phyloP scores from a whole-genome alignment of 2,113 vertebrate genomes.

The Datnioides undecimradiatus region DNA sequence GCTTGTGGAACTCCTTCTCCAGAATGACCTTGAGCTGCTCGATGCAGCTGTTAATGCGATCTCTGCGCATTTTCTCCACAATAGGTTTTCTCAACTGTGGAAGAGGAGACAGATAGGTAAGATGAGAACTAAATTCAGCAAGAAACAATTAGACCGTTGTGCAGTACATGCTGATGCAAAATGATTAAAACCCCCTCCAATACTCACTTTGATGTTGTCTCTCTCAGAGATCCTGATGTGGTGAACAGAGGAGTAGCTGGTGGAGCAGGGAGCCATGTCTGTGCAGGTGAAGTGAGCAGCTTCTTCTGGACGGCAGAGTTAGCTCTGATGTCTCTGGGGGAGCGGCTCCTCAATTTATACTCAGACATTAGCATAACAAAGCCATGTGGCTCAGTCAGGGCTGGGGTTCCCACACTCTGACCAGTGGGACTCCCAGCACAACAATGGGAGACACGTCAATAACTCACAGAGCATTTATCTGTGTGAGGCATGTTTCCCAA shows the following conservation, averaged over 20 bases:
- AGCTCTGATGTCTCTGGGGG: constrained; percentile 70
- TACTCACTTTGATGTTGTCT: constrained; percentile 78
- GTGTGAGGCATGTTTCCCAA: constrained; percentile 76
- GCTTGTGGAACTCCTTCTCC: constrained; percentile 89
- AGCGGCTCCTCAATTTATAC: constrained; percentile 80
- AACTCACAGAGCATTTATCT: constrained; percentile 79
- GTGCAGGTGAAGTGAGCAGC: constrained; percentile 44
- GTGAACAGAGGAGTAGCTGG: constrained; percentile 56
- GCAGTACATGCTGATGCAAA: neutral
- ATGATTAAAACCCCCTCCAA: neutral
- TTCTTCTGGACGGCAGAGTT: constrained; percentile 50
- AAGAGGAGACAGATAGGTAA: constrained; percentile 30
- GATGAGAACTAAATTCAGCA: neutral
- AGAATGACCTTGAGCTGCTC: constrained; percentile 87
- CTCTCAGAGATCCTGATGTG: constrained; percentile 68
- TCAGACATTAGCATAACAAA: constrained; percentile 85
- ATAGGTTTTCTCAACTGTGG: constrained; percentile 88
- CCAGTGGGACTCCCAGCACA: constrained; percentile 79
- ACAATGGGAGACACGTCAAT: constrained; percentile 83
- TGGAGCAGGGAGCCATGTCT: constrained; percentile 78
- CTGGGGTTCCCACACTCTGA: constrained; percentile 87
- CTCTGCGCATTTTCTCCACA: constrained; percentile 91
- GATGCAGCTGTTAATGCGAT: constrained; percentile 88
- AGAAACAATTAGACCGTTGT: neutral
- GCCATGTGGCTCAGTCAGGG: constrained; percentile 82